These are phyloP conservation scores for Spea multiplicata DNA, from an alignment of 2,113 vertebrate species.

Conservation along the genomic window DNA sequence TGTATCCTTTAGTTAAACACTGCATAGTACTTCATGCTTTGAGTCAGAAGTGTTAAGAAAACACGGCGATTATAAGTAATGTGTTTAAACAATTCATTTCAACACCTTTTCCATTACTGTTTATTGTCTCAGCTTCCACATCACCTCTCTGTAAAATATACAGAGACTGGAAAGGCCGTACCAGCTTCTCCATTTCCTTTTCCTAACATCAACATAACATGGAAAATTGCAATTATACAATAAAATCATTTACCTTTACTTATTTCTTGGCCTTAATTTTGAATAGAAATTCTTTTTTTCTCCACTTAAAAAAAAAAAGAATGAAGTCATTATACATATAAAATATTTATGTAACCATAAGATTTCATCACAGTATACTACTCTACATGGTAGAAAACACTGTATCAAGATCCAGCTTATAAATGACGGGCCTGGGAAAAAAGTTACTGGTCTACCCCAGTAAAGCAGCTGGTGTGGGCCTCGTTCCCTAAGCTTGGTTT, in stretches of 20 bases:
- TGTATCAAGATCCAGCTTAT: no score
- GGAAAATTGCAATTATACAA: not conserved
- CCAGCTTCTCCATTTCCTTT: not conserved
- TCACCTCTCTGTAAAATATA: slow-evolving; percentile 29
- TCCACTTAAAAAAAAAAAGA: no score
- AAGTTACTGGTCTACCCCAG: no score
- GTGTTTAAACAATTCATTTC: slow-evolving; percentile 29
- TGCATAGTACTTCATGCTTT: slow-evolving; percentile 12
- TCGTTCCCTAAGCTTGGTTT: no score
- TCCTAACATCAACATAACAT: not conserved
- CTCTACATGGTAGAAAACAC: no score
- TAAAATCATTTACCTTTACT: not conserved
- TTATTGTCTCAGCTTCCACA: slow-evolving; percentile 33
- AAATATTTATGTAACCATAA: no score
- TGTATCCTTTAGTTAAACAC: not conserved
- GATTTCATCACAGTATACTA: no score
- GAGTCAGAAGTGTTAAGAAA: slow-evolving; percentile 17
- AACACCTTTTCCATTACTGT: slow-evolving; percentile 33
- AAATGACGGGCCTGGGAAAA: no score
- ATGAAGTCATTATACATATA: no score
- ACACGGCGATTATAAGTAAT: slow-evolving; percentile 9
- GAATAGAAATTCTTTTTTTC: not conserved
- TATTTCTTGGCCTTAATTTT: not conserved
- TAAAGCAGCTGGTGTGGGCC: no score
- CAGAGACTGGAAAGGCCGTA: not conserved